Percentiles rank a stretch among this genome's conserved stretches.
Conservation (phyloP, 2,888 invertebrate species). For the Cordylochernes scorpioides region DNA sequence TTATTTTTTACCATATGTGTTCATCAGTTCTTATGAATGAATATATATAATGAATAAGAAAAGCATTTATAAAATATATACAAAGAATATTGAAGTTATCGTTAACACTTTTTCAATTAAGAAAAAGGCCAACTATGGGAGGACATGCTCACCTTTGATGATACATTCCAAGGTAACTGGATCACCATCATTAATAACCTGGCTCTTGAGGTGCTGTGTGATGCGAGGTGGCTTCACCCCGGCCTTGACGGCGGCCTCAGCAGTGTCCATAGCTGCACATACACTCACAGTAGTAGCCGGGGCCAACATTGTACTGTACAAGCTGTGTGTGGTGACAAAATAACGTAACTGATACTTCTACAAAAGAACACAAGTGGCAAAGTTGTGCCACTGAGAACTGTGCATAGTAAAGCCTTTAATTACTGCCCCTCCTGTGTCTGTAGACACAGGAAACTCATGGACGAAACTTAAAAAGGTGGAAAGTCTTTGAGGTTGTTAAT, state of each 20-base stretch:
- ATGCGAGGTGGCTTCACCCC: slow-evolving; percentile 58
- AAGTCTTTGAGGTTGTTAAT: too few relatives aligned
- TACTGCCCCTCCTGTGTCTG: too few relatives aligned
- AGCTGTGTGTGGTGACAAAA: too few relatives aligned
- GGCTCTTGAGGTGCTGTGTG: slow-evolving; percentile 54
- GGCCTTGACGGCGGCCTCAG: slow-evolving; percentile 29
- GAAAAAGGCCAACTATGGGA: not conserved
- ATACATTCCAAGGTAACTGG: slow-evolving; percentile 52
- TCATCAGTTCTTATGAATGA: not conserved
- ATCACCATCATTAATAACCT: slow-evolving; percentile 61
- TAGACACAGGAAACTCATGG: too few relatives aligned
- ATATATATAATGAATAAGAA: not conserved
- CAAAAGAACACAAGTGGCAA: too few relatives aligned
- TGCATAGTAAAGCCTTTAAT: too few relatives aligned
- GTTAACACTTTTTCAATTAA: not conserved
- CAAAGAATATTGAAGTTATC: not conserved
- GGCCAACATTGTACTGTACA: not conserved
- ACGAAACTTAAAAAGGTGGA: too few relatives aligned
- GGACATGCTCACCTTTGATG: slow-evolving; percentile 21
- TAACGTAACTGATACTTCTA: too few relatives aligned
- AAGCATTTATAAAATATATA: not conserved
- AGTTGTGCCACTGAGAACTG: not conserved
- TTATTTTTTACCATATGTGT: not conserved
- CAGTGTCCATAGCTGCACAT: slow-evolving; percentile 34
- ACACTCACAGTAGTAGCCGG: too few relatives aligned